phyloP scores from a whole-genome alignment of 1,140 invertebrate genomes.

The Euwallacea fornicatus region DNA sequence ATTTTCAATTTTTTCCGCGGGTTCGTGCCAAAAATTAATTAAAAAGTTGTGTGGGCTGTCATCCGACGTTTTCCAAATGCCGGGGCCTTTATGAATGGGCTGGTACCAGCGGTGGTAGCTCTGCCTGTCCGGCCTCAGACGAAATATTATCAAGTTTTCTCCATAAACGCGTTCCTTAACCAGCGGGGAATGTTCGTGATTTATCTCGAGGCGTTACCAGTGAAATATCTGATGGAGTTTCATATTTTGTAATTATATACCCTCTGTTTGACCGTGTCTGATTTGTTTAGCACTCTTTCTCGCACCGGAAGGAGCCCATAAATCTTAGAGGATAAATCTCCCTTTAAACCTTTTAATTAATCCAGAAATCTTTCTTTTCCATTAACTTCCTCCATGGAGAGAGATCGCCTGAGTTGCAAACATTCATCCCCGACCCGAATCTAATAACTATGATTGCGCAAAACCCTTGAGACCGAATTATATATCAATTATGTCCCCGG shows the following conservation, averaged over 20 bases:
- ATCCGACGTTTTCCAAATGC: conserved; percentile 25
- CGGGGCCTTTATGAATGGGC: conserved; percentile 24
- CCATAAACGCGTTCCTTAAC: conserved; percentile 36
- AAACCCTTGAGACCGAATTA: conserved; percentile 24
- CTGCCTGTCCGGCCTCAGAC: conserved; percentile 25
- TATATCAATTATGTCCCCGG: conserved; percentile 31
- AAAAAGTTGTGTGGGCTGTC: conserved; percentile 27
- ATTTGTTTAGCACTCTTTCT: conserved; percentile 14
- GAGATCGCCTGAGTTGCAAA: conserved; percentile 17
- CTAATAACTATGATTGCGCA: conserved; percentile 25
- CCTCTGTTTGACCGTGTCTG: not conserved
- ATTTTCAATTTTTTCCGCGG: no score
- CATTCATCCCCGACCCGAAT: conserved; percentile 1
- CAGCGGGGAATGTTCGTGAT: conserved; percentile 28
- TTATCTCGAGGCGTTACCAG: conserved; percentile 24
- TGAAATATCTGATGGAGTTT: conserved; percentile 16
- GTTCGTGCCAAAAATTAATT: conserved; percentile 6
- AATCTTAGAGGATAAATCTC: not conserved
- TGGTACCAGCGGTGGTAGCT: conserved; percentile 31
- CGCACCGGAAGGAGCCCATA: not conserved
- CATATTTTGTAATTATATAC: conserved; percentile 29
- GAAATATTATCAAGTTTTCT: conserved; percentile 35
- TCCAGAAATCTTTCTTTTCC: no score
- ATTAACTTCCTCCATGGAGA: no score
- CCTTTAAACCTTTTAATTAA: no score